Evolutionary conservation across 2,888 invertebrate genomes (phyloP).

Genomic region (Rotaria sp.): DNA sequence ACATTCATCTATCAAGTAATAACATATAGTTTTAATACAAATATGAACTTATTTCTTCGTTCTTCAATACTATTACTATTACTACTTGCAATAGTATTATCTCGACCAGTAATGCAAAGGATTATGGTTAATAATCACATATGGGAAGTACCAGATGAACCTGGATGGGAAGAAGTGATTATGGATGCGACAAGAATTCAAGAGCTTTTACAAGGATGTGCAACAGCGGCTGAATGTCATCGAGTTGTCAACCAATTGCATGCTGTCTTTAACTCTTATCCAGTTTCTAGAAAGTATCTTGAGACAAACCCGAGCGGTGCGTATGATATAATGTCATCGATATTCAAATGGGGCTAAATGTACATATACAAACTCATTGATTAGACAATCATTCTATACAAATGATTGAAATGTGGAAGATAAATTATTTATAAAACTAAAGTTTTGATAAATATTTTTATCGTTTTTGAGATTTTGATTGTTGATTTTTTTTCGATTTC

Average conservation of each 20-base stretch:
- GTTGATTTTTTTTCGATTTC: background rate
- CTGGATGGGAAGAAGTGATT: background rate
- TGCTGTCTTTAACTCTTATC: background rate
- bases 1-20: background rate
- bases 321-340: background rate
- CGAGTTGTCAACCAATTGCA: background rate
- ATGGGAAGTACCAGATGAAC: conserved; percentile 1
- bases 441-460: background rate
- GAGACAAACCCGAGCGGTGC: background rate
- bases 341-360: conserved; percentile 10
- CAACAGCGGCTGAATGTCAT: background rate
- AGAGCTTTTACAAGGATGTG: background rate
- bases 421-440: background rate
- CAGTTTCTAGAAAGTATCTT: background rate
- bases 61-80: background rate
- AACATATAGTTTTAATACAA: background rate
- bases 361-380: background rate
- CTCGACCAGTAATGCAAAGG: background rate
- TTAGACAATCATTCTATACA: background rate
- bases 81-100: too few relatives aligned
- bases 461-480: background rate
- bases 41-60: background rate
- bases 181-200: background rate
- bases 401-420: too few relatives aligned
- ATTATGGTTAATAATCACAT: background rate